phyloP scores from a whole-genome alignment of 2,113 vertebrate genomes.

The Brachyhypopomus occidentalis region DNA sequence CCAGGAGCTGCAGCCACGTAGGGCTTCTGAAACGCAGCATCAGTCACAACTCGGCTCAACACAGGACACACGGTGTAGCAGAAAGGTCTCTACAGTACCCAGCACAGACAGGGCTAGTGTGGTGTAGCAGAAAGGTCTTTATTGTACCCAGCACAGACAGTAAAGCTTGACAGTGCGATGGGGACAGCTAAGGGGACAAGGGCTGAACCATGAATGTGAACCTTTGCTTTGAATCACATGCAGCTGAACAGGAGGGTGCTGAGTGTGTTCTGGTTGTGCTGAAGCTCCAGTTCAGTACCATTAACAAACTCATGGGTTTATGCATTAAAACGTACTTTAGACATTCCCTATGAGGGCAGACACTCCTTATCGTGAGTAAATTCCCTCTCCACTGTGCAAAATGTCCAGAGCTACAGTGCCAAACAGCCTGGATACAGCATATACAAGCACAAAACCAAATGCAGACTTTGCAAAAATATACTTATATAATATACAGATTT shows the following conservation, averaged over 20 bases:
- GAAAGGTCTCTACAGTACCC: too few species aligned
- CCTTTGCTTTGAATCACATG: too few species aligned
- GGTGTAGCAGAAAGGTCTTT: constrained; percentile 48
- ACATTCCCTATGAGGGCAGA: too few species aligned
- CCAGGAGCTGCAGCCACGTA: too few species aligned
- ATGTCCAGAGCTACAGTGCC: constrained; percentile 29
- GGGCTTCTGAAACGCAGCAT: too few species aligned
- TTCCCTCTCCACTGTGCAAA: constrained; percentile 35
- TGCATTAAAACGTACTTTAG: too few species aligned
- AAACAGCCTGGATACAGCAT: constrained; percentile 40
- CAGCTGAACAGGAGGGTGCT: too few species aligned
- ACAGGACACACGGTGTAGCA: too few species aligned
- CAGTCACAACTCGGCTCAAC: too few species aligned
- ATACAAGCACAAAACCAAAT: constrained; percentile 44
- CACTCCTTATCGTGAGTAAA: neutral
- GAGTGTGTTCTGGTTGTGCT: too few species aligned
- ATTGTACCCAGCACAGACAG: constrained; percentile 53
- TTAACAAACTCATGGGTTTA: neutral
- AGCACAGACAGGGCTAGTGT: neutral
- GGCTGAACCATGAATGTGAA: too few species aligned
- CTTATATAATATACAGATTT: constrained; percentile 56
- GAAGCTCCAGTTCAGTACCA: neutral
- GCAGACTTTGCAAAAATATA: constrained; percentile 57
- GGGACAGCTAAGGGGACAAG: constrained; percentile 1
- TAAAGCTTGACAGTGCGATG: constrained; percentile 36